phyloP scores from a whole-genome alignment of 2,888 invertebrate species.

The Drosophila testacea region DNA sequence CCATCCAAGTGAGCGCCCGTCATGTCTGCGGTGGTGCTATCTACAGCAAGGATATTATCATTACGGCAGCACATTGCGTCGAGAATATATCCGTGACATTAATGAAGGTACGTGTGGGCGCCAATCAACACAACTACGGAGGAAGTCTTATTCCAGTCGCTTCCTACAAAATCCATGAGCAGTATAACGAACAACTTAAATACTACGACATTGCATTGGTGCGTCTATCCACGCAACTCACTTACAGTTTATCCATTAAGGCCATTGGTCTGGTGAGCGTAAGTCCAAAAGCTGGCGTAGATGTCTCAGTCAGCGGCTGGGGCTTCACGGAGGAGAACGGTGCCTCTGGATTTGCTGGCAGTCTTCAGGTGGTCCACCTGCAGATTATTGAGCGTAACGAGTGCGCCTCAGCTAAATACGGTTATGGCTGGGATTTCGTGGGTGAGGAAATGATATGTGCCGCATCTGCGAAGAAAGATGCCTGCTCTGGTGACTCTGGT shows the following conservation, averaged over 20 bases:
- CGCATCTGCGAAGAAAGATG: conserved; percentile 73
- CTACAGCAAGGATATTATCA: conserved; percentile 84
- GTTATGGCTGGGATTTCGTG: conserved; percentile 70
- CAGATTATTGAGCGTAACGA: conserved; percentile 52
- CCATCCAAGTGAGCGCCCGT: conserved; percentile 79
- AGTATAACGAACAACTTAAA: conserved; percentile 44
- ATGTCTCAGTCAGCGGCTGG: conserved; percentile 73
- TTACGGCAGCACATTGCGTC: conserved; percentile 86
- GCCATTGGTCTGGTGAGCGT: conserved; percentile 61
- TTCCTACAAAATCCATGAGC: conserved; percentile 56
- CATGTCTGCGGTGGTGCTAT: conserved; percentile 87
- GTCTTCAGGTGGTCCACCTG: conserved; percentile 56
- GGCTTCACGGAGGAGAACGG: conserved; percentile 50
- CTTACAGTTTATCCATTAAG: conserved; percentile 52
- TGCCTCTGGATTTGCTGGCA: conserved; percentile 26
- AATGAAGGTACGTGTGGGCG: conserved; percentile 86
- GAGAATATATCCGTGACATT: conserved; percentile 41
- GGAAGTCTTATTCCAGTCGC: conserved; percentile 59
- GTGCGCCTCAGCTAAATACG: conserved; percentile 61
- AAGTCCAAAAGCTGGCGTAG: conserved; percentile 47
- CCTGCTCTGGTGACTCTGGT: conserved; percentile 83
- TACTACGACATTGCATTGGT: conserved; percentile 87
- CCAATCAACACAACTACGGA: conserved; percentile 83
- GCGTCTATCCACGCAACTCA: conserved; percentile 51
- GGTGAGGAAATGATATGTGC: conserved; percentile 66